Evolutionary conservation across 2,888 invertebrate species (phyloP), one percentile per base, ranked within the genome.

Genomic region (Rosalia funebris): DNA sequence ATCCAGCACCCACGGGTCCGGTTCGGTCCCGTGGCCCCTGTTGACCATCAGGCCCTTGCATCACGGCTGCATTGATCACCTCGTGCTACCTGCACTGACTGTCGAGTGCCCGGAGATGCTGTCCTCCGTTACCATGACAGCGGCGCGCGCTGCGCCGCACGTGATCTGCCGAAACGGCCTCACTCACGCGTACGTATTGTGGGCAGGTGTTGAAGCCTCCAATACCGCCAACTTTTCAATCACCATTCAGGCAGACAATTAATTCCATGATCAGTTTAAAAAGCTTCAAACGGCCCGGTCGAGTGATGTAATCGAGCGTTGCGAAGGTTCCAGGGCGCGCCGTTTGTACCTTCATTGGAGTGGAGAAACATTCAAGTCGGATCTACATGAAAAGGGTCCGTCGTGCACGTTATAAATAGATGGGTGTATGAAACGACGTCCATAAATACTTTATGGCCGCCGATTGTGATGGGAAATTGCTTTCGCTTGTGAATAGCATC

Each of bases 1-100:
- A 82, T 93, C 92, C 77, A 92, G 79, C 74, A 68, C 68, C 75
- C 75, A 76, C 70, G 70, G 72, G 68, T 63, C 69, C 57, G 68
- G 77, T 77, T 79, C 82, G 83, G 78, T 81, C 81, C 65, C 77
- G 79, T 81, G 81, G 77, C 75, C 77, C 75, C 76, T 79, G 80
- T 79, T 80, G 82, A 53, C 53, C 53, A 53, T 53, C 53, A 32
- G 42, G 65, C 62, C 73, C 71, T 72, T 79, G 81, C 81, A 81
- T 75, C 75, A 75, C 75, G 79, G 62, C 62, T 55, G 62, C 60
- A 60, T 60, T 57, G 65, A 63, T 65, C 65, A 58, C 65, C 62
- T 65, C 60, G 65, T 58, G 62, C 62, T 62, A 62, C 62, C 65
- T 64, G 64, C 64, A 64, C 64, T 61, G 64, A 64, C 64, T 64